A percentile compares a stretch with the other conserved stretches of the same genome.
These are phyloP conservation scores for Ditula angustiorana DNA, from an alignment of 2,888 invertebrate species.

Conservation along the genomic window DNA sequence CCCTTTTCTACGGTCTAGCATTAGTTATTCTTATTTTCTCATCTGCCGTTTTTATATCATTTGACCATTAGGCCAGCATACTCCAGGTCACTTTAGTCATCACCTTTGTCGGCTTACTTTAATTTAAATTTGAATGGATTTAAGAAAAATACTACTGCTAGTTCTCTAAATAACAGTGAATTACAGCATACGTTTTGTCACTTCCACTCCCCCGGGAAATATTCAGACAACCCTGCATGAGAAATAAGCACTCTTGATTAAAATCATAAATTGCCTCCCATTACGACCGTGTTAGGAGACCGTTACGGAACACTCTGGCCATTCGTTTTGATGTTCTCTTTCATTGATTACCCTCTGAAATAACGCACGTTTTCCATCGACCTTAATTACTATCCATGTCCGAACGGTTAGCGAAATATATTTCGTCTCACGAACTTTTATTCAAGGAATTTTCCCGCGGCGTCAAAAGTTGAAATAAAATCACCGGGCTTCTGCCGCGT, in stretches of 20 bases:
- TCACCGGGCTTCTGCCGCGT: not conserved
- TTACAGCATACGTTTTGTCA: not conserved
- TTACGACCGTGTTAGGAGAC: constrained; percentile 15
- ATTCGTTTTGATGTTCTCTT: constrained; percentile 16
- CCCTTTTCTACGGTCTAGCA: too few relatives aligned
- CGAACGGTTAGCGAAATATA: not conserved
- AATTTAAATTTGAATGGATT: too few relatives aligned
- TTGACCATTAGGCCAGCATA: too few relatives aligned
- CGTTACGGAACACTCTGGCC: constrained; percentile 4
- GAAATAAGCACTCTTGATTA: constrained; percentile 14
- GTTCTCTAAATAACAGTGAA: too few relatives aligned
- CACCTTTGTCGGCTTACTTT: too few relatives aligned
- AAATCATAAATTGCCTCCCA: constrained; percentile 16
- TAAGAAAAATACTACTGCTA: too few relatives aligned
- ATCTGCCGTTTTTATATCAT: too few relatives aligned
- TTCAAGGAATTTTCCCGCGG: not conserved
- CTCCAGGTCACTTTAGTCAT: too few relatives aligned
- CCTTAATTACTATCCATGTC: constrained; percentile 1
- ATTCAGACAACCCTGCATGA: not conserved
- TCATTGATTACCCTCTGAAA: constrained; percentile 15
- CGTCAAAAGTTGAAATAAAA: not conserved
- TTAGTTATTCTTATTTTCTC: too few relatives aligned
- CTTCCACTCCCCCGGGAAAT: not conserved
- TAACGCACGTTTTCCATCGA: not conserved
- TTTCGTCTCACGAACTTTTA: not conserved